Evolutionary conservation across 2,113 vertebrate species (phyloP).

Genomic region (Toxostoma redivivum): DNA sequence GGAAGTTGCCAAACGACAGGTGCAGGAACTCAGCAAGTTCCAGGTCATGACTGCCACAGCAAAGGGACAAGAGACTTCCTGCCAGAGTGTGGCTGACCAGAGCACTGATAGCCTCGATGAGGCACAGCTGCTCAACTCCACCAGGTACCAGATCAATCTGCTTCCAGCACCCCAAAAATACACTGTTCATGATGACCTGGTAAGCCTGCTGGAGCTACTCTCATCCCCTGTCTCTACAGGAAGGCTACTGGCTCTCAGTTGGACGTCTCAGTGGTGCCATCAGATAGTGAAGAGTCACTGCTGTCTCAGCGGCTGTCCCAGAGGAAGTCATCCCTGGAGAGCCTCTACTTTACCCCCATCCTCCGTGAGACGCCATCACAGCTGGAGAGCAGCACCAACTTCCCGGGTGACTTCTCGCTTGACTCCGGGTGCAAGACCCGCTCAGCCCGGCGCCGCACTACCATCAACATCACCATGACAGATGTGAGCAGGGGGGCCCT

Average conservation of each 20-base stretch:
- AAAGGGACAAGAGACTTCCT: conserved; percentile 49
- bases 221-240: conserved; percentile 25
- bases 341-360: conserved; percentile 88
- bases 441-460: conserved; percentile 80
- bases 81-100: conserved; percentile 48
- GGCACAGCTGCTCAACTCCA: conserved; percentile 62
- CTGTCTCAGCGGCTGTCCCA: conserved; percentile 65
- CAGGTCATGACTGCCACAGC: conserved; percentile 32
- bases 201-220: not conserved
- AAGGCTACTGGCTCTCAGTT: conserved; percentile 63
- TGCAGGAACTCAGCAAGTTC: conserved; percentile 74
- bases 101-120: conserved; percentile 85
- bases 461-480: conserved; percentile 87
- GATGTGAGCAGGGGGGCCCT: conserved; percentile 71
- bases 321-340: conserved; percentile 79
- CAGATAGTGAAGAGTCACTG: conserved; percentile 69
- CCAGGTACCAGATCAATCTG: conserved; percentile 68
- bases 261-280: conserved; percentile 62
- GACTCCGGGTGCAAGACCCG: conserved; percentile 74
- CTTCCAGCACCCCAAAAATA: not conserved
- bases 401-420: conserved; percentile 58
- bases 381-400: conserved; percentile 69
- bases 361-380: conserved; percentile 50
- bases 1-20: conserved; percentile 76
- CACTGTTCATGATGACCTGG: not conserved